A percentile compares a stretch with the other conserved stretches of the same genome.
Conservation (phyloP, 2,888 invertebrate genomes). For the Epinotia brunnichana region DNA sequence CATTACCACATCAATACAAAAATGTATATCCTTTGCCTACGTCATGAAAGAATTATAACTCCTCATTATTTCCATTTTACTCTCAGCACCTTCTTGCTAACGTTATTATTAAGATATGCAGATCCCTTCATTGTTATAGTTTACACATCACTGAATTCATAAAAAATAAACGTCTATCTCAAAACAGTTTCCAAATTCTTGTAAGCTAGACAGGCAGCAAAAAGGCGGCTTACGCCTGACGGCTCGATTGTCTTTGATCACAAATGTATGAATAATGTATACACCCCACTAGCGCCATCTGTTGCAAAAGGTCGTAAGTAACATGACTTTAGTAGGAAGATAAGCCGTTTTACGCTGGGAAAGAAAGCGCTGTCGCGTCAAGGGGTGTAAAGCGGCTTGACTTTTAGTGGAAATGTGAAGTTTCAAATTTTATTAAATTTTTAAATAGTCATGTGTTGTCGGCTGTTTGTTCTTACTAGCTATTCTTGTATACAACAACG, state of each 20-base stretch:
- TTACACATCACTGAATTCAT: not conserved
- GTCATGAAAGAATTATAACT: not conserved
- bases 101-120: not conserved
- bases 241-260: slow-evolving; percentile 37
- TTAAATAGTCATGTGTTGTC: slow-evolving; percentile 4
- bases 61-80: not conserved
- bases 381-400: slow-evolving; percentile 30
- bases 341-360: not conserved
- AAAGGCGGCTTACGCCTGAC: slow-evolving; percentile 33
- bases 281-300: slow-evolving; percentile 21
- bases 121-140: not conserved
- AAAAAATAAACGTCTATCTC: slow-evolving; percentile 26
- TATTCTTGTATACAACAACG: too few relatives aligned
- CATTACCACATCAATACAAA: not conserved
- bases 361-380: slow-evolving; percentile 21
- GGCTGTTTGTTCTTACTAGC: not conserved
- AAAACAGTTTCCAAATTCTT: slow-evolving; percentile 27
- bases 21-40: not conserved
- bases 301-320: not conserved
- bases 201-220: slow-evolving; percentile 31
- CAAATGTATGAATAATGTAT: slow-evolving; percentile 36
- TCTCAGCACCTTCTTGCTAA: not conserved
- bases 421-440: slow-evolving; percentile 18
- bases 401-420: slow-evolving; percentile 21
- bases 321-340: too few relatives aligned